A percentile compares a stretch with the other conserved stretches of the same genome.
phyloP scores from a whole-genome alignment of 1,140 invertebrate species.

The Arion vulgaris region DNA sequence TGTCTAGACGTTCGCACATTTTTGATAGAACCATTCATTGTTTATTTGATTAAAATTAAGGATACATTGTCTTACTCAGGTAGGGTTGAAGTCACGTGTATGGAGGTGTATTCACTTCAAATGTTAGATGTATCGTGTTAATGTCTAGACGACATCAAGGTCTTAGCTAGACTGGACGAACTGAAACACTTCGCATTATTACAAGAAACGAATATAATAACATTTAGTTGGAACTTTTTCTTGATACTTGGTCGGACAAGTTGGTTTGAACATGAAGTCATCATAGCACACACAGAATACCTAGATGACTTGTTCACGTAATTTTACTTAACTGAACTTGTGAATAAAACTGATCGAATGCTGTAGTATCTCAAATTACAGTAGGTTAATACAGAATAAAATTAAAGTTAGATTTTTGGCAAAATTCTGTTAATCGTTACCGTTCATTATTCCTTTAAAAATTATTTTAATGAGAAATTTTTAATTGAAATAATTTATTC shows the following conservation, averaged over 20 bases:
- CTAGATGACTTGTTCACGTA: too few relatives aligned
- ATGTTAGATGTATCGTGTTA: not conserved
- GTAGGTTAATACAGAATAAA: not conserved
- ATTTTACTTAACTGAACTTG: too few relatives aligned
- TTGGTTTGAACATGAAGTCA: not conserved
- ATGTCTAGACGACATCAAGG: not conserved
- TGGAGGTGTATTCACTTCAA: not conserved
- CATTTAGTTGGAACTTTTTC: not conserved
- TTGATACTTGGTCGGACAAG: not conserved
- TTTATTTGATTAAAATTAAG: not conserved
- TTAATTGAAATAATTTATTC: not conserved
- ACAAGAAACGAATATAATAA: not conserved
- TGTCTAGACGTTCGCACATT: not conserved
- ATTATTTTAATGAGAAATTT: not conserved
- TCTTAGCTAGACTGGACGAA: not conserved
- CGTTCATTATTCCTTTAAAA: not conserved
- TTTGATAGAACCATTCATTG: not conserved
- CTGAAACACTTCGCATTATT: not conserved
- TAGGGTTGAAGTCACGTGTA: not conserved
- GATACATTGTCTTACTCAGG: not conserved
- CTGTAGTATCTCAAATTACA: not conserved
- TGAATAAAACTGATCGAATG: not conserved
- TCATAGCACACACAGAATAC: too few relatives aligned
- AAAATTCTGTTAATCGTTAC: constrained; percentile 14
- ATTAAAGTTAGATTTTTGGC: not conserved